Conservation (phyloP, 1,140 invertebrate genomes). For the Leptopilina clavipes region DNA sequence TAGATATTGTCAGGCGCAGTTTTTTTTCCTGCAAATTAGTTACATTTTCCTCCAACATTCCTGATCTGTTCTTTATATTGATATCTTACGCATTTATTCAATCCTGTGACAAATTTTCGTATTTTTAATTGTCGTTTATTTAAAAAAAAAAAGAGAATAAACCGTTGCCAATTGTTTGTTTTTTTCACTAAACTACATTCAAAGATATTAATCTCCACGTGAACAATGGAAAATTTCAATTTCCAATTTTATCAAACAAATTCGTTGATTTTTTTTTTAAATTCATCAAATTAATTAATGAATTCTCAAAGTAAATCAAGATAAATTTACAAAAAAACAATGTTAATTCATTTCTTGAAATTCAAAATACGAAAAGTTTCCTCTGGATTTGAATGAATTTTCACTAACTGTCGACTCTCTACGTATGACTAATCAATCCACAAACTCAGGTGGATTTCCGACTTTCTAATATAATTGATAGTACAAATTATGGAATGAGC, state of each 20-base stretch:
- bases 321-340: too few species aligned
- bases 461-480: neutral
- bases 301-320: too few species aligned
- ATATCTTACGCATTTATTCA: constrained; percentile 16
- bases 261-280: too few species aligned
- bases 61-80: constrained; percentile 13
- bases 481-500: constrained; percentile 27
- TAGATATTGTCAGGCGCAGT: too few species aligned
- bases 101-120: neutral
- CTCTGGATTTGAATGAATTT: neutral
- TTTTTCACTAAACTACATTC: too few species aligned
- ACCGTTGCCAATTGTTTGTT: too few species aligned
- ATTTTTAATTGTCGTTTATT: neutral
- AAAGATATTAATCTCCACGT: too few species aligned
- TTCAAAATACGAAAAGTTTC: constrained; percentile 12
- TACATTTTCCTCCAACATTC: constrained; percentile 11
- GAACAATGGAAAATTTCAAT: neutral
- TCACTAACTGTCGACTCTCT: constrained; percentile 13
- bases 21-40: too few species aligned
- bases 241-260: too few species aligned
- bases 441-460: neutral
- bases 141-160: neutral
- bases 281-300: too few species aligned
- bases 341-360: too few species aligned
- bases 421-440: constrained; percentile 23